Conservation (phyloP, 2,797 vertebrate species). For the Mionectes olivaceus region DNA sequence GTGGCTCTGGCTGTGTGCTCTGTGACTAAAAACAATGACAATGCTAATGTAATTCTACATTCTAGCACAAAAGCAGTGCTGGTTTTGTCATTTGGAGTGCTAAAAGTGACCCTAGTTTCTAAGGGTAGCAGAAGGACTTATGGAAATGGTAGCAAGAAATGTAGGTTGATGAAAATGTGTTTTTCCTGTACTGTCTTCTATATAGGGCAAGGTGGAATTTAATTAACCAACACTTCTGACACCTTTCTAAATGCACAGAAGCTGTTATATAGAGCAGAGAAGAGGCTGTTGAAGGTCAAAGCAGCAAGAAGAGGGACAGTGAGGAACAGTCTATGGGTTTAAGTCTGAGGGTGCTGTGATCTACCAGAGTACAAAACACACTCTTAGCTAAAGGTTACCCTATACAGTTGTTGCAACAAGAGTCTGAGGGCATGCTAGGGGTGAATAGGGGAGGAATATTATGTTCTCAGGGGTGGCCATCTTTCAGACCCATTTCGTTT, state of each 20-base stretch:
- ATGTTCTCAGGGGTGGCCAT: not conserved
- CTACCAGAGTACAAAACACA: not conserved
- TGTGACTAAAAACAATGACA: not conserved
- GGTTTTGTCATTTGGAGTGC: not conserved
- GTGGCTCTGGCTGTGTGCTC: not conserved
- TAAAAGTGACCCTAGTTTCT: not conserved
- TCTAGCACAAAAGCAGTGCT: not conserved
- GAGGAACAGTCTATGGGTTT: not conserved
- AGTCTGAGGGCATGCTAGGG: not conserved
- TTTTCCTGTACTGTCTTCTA: not conserved
- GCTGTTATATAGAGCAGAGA: not conserved
- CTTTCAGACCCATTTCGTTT: not conserved
- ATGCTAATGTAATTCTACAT: not conserved
- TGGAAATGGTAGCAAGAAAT: not conserved
- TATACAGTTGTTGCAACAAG: not conserved
- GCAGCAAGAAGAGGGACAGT: not conserved
- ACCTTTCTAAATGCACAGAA: not conserved
- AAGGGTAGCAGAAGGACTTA: not conserved
- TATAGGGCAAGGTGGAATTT: not conserved
- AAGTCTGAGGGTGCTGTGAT: not conserved
- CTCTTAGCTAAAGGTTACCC: not conserved
- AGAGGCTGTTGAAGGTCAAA: not conserved
- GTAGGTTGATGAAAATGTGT: not conserved
- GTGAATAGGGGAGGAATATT: not conserved
- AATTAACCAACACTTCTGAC: not conserved